Conservation (phyloP, 2,888 invertebrate species). For the Eristalis intricaria region DNA sequence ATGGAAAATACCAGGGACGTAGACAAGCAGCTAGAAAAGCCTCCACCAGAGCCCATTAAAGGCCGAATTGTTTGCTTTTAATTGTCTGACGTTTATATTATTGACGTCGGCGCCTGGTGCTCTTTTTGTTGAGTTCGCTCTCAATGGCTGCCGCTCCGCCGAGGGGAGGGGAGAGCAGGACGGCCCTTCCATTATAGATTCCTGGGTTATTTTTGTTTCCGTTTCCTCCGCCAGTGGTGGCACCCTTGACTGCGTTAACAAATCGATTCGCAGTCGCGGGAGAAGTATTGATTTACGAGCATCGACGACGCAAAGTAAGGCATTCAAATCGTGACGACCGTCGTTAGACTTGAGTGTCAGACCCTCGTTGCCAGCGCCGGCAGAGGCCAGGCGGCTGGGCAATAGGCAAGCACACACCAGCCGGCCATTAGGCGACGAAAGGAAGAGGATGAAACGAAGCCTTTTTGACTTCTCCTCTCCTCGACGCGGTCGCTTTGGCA, state of each 20-base stretch:
- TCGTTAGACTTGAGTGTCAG: conserved; percentile 39
- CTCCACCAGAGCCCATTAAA: conserved; percentile 28
- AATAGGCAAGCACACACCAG: not conserved
- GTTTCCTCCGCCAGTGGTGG: not conserved
- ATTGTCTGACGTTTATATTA: conserved; percentile 30
- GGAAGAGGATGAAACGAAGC: not conserved
- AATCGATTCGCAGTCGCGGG: conserved; percentile 39
- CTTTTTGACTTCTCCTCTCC: conserved; percentile 2
- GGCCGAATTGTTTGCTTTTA: conserved; percentile 48
- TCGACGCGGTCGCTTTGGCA: no score
- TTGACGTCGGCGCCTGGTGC: conserved; percentile 29
- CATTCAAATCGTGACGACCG: conserved; percentile 43
- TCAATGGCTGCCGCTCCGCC: not conserved
- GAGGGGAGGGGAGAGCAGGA: not conserved
- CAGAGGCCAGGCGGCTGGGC: not conserved
- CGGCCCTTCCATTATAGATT: conserved; percentile 4
- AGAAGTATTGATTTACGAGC: conserved; percentile 43
- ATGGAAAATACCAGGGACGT: conserved; percentile 20
- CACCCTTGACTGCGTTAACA: conserved; percentile 5
- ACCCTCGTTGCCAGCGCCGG: not conserved
- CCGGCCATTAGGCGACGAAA: not conserved
- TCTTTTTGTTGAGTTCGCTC: not conserved
- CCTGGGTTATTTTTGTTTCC: not conserved
- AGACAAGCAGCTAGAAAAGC: not conserved
- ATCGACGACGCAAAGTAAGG: conserved; percentile 26